Evolutionary conservation across 2,113 vertebrate species (phyloP), one percentile per base, ranked within the genome.

Genomic region (Megalops atlanticus): DNA sequence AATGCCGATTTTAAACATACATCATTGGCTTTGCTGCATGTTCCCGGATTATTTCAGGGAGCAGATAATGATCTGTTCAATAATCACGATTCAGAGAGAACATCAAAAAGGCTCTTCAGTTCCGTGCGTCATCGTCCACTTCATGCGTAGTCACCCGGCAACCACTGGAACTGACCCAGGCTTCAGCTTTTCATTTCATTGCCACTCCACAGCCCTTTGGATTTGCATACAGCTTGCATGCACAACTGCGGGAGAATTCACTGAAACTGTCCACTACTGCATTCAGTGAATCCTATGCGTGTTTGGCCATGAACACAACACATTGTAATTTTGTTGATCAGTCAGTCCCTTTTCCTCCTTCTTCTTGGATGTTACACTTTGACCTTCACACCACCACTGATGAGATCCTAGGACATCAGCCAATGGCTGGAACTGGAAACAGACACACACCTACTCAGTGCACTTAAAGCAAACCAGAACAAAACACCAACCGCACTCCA

Each of bases 101-200:
- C 79, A 88, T 86, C 88, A 92, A 64, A 71, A 72, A 16, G 27
- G 27, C 15, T 43, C 39, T 71, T 36, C 64, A 45, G 45, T 47
- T 40, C 81, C 31, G 85, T 87, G 83, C 81, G 89, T 78, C 58
- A 27, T 27, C 74, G 81, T 86, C 80, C 71, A 84, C 69, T 89
- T 85, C 68, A 86, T 58, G 82, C 80, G 41, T 2, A 86, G 86
- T 92, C 89, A 89, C 88, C 86, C 89, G 92, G 89, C 87, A 93
- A 92, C 84, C 73, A 78, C 68, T 78, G 0, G 83, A 82, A 83
- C 83, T 84, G 36, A 33, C 27, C 71, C 45, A 88, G 73, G 36
- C 78, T 76, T 35, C 78, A 77, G 76, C 74, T 81, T 86, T 79
- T 83, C 71, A 76, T 81, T 68, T 76, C 36, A 36, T 58, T n/a